A percentile compares a stretch with the other conserved stretches of the same genome.
These are phyloP conservation scores for Diplolepis rosae DNA, from an alignment of 2,888 invertebrate genomes.

Conservation along the genomic window DNA sequence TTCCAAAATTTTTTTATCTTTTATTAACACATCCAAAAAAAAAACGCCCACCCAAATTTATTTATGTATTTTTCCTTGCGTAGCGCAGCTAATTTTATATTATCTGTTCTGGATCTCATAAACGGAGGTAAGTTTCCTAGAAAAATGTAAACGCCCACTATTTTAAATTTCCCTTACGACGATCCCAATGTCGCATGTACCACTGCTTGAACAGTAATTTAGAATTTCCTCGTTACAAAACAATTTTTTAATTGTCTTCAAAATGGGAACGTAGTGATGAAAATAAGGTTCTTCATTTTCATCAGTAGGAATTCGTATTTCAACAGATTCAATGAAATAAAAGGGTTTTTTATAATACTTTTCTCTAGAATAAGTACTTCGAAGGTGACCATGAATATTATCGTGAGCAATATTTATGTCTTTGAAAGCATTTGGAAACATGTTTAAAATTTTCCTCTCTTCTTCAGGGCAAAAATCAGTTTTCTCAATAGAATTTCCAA, in stretches of 20 bases:
- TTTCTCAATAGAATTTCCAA: not conserved
- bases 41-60: slow-evolving; percentile 49
- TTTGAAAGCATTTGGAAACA: not conserved
- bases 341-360: not conserved
- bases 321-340: slow-evolving; percentile 24
- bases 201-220: not conserved
- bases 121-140: slow-evolving; percentile 52
- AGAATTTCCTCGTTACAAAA: not conserved
- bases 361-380: slow-evolving; percentile 4
- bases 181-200: slow-evolving; percentile 44
- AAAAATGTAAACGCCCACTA: slow-evolving; percentile 56
- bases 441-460: not conserved
- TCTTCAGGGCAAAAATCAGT: not conserved
- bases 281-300: not conserved
- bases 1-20: slow-evolving; percentile 54
- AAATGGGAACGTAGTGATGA: slow-evolving; percentile 27
- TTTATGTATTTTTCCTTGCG: slow-evolving; percentile 52
- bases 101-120: slow-evolving; percentile 49
- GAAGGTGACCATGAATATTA: slow-evolving; percentile 34
- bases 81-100: slow-evolving; percentile 56
- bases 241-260: slow-evolving; percentile 19
- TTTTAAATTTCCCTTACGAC: slow-evolving; percentile 53
- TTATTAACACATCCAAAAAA: slow-evolving; percentile 48
- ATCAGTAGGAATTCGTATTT: slow-evolving; percentile 20
- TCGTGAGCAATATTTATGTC: not conserved